phyloP scores from a whole-genome alignment of 2,113 vertebrate genomes.

The Okapia johnstoni region DNA sequence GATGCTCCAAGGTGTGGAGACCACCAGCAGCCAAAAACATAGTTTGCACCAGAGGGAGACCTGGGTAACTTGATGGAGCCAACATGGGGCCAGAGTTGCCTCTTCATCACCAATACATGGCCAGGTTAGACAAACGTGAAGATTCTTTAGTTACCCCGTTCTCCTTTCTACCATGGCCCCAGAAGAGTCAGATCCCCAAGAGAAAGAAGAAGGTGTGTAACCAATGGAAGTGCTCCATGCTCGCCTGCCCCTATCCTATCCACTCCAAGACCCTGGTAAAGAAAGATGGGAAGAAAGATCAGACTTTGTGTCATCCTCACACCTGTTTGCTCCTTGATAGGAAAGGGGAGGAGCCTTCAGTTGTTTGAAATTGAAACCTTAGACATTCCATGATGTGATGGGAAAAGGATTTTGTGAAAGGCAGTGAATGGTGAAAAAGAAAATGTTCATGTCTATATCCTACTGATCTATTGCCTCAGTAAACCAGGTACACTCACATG shows the following conservation, averaged over 20 bases:
- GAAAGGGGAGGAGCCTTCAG: neutral
- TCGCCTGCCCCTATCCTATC: accelerated
- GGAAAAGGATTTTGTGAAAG: neutral
- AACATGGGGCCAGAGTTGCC: neutral
- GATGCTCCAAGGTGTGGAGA: neutral
- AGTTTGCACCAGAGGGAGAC: neutral
- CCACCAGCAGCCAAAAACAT: neutral
- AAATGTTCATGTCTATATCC: neutral
- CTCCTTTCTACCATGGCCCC: neutral
- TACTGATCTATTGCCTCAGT: neutral
- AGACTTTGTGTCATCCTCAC: neutral
- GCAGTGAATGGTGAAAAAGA: neutral
- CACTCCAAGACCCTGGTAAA: neutral
- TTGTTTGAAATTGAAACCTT: neutral
- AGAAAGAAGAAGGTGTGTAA: neutral
- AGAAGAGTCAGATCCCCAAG: neutral
- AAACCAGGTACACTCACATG: neutral
- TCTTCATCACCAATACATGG: neutral
- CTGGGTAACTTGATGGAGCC: neutral
- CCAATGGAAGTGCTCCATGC: too few relatives aligned
- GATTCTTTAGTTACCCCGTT: neutral
- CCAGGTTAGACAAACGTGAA: neutral
- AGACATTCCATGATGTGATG: neutral
- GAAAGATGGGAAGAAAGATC: neutral
- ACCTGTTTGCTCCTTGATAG: neutral